These are phyloP conservation scores for Gasterosteus nipponicus DNA, from an alignment of 2,113 vertebrate species.

Conservation along the genomic window DNA sequence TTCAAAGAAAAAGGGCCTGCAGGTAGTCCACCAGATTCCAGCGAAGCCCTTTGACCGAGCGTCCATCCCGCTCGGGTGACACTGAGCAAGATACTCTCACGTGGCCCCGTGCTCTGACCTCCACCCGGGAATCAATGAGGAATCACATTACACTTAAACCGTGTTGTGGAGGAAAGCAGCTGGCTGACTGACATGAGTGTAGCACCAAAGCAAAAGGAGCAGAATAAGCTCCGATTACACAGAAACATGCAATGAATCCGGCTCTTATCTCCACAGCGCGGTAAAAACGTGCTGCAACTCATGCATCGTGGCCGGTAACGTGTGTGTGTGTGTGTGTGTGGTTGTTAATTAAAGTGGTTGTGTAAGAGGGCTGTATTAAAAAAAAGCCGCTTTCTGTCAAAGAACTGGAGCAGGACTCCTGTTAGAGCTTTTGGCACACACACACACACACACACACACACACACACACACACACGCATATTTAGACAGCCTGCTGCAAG, in stretches of 20 bases:
- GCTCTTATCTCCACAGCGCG: not conserved
- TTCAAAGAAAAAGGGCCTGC: not conserved
- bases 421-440: conserved; percentile 24
- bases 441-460: conserved; percentile 8
- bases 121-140: conserved; percentile 37
- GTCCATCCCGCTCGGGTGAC: conserved; percentile 2
- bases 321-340: conserved; percentile 10
- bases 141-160: conserved; percentile 33
- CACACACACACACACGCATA: conserved; percentile 1
- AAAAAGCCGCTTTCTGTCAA: conserved; percentile 52
- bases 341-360: conserved; percentile 52
- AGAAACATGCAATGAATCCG: not conserved
- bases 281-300: not conserved
- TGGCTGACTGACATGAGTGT: not conserved
- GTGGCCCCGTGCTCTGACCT: conserved; percentile 28
- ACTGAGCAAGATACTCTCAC: conserved; percentile 5
- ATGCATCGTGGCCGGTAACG: conserved; percentile 21
- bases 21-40: not conserved
- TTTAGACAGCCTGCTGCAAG: conserved; percentile 17
- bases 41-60: not conserved
- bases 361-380: conserved; percentile 28
- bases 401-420: conserved; percentile 44
- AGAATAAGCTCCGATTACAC: conserved; percentile 28
- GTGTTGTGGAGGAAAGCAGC: not conserved
- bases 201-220: conserved; percentile 15